A percentile compares a stretch with the other conserved stretches of the same genome.
Evolutionary conservation across 2,888 invertebrate genomes (phyloP).

Genomic region (Eulithis testata): DNA sequence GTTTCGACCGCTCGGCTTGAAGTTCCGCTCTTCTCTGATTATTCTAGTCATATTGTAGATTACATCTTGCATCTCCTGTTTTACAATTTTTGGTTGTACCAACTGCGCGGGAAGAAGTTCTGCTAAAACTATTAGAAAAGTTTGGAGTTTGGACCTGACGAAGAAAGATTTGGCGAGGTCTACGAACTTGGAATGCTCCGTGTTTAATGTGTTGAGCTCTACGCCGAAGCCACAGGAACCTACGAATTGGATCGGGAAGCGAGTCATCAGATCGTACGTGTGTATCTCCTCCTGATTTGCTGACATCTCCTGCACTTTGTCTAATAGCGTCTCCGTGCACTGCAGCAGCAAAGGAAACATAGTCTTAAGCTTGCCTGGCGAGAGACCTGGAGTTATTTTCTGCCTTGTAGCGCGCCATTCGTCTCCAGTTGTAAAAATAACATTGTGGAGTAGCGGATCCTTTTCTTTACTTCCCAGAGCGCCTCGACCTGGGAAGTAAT

Average conservation of each 20-base stretch:
- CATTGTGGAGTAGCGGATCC: slow-evolving; percentile 53
- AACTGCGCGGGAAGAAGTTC: slow-evolving; percentile 28
- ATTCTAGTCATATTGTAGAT: slow-evolving; percentile 31
- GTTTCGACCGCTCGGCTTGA: slow-evolving; percentile 46
- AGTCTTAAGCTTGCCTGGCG: slow-evolving; percentile 52
- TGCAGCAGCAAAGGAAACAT: slow-evolving; percentile 57
- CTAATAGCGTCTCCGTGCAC: slow-evolving; percentile 39
- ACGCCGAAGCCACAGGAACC: slow-evolving; percentile 56
- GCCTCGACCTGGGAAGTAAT: slow-evolving; percentile 50
- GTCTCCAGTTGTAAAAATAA: slow-evolving; percentile 55
- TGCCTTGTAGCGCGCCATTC: slow-evolving; percentile 43
- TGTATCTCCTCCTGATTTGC: slow-evolving; percentile 24
- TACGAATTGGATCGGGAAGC: slow-evolving; percentile 52
- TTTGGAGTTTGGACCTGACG: slow-evolving; percentile 23
- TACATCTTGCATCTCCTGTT: slow-evolving; percentile 25
- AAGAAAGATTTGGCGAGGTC: slow-evolving; percentile 30
- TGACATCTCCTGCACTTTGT: slow-evolving; percentile 14
- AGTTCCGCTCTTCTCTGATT: slow-evolving; percentile 38
- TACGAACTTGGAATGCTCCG: slow-evolving; percentile 23
- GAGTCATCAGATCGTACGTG: slow-evolving; percentile 54
- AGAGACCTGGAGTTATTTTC: slow-evolving; percentile 50
- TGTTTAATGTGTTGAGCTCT: slow-evolving; percentile 29
- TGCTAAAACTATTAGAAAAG: slow-evolving; percentile 22
- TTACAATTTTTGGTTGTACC: slow-evolving; percentile 30
- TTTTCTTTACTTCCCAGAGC: slow-evolving; percentile 42